Base-by-base conservation (phyloP, 2,797 vertebrate species). In the Fundulus diaphanus region DNA sequence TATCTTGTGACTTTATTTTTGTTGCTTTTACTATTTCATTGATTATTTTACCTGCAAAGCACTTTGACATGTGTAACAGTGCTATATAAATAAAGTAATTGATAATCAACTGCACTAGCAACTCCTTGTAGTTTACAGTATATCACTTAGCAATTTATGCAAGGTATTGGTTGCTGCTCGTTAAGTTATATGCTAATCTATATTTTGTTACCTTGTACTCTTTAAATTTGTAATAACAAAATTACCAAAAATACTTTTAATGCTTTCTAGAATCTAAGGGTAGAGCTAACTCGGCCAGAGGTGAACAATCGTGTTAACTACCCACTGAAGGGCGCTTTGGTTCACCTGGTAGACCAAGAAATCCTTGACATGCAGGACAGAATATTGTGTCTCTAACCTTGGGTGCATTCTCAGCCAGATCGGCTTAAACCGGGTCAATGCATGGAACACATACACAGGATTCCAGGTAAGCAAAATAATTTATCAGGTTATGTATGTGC, bases 391-490 rank as follows among this genome's bases (percentile, higher is more conserved):
- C 7, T 35, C 61, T 12, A 65, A 65, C 35, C 35, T 65, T 24
- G 35, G 33, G 33, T 65, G 35, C 20, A 33, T 37, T 37, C 61
- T 65, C 33, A 37, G 61, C 33, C 61, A 65, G 5, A 65, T 65
- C 6, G 35, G 20, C 11, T 37, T 65, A 7, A 37, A 37, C 33
- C 3, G 61, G 18, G 61, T 37, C 16, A 37, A 24, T 37, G 20
- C 61, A 65, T 35, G 59, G 59, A 63, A 63, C 22, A 33, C 59
- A 13, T n/a, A n/a, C 59, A 63, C 29, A 63, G 31, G 33, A 63
- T 63, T 63, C 59, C 31, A 63, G 59, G 59, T 63, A 20, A 37
- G 59, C 18, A 20, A 57, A 57, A 15, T 57, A 57, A 33, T 31
- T 59, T 12, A 42, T 5, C 1, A 42, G 42, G 7, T 42, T 8